Evolutionary conservation across 2,797 vertebrate genomes (phyloP).

Genomic region (Xerus rutilus): DNA sequence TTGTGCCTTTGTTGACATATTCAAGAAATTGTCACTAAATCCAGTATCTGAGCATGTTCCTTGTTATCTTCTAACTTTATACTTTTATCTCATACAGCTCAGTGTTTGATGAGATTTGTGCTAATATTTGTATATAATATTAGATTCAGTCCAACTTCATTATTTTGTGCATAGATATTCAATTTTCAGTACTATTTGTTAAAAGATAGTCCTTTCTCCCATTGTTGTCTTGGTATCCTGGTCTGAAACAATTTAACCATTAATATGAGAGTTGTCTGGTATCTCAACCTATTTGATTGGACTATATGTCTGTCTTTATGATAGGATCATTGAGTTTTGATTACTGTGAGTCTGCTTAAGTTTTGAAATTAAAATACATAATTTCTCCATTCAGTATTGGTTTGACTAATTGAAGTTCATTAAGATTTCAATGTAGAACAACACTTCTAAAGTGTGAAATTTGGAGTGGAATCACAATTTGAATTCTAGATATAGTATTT

Average conservation of each 20-base stretch:
- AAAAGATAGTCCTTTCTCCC: neutral
- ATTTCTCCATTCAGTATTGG: neutral
- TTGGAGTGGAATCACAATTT: neutral
- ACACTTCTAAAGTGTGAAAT: neutral
- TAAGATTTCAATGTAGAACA: neutral
- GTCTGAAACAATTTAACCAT: neutral
- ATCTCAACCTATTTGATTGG: no score
- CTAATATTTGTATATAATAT: neutral
- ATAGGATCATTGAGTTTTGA: neutral
- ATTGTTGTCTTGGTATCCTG: neutral
- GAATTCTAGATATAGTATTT: constrained; percentile 46
- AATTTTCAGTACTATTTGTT: neutral
- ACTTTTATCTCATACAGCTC: no score
- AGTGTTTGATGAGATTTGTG: neutral
- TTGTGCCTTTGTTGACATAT: neutral
- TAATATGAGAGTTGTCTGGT: no score
- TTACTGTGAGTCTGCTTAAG: neutral
- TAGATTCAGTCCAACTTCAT: neutral
- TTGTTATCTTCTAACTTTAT: neutral
- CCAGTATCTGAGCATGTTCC: neutral
- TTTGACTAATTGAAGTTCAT: neutral
- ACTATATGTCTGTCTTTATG: neutral
- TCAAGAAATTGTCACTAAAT: neutral
- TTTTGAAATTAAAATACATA: neutral
- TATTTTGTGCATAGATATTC: neutral